A percentile compares a stretch with the other conserved stretches of the same genome.
phyloP scores from a whole-genome alignment of 2,797 vertebrate species.

The Paratrypauchen microcephalus region DNA sequence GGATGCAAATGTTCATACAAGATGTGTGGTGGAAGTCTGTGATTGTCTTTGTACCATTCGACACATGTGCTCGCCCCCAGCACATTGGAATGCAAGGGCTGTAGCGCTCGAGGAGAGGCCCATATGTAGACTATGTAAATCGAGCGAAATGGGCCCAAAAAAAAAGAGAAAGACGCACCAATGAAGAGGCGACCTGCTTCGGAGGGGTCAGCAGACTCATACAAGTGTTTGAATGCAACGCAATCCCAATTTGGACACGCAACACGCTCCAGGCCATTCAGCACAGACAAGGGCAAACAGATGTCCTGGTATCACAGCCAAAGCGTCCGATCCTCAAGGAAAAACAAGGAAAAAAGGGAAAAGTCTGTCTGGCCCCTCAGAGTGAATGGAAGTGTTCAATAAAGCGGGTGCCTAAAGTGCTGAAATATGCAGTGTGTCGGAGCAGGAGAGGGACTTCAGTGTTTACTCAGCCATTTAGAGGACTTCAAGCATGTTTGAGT shows the following conservation, averaged over 20 bases:
- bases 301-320: conserved; percentile 74
- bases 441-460: conserved; percentile 18
- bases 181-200: conserved; percentile 54
- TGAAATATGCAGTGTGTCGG: conserved; percentile 38
- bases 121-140: conserved; percentile 60
- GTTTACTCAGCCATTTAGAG: conserved; percentile 30
- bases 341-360: conserved; percentile 35
- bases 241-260: conserved; percentile 66
- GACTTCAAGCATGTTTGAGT: conserved; percentile 14
- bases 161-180: conserved; percentile 20
- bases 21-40: conserved; percentile 51
- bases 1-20: conserved; percentile 62
- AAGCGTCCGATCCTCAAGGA: conserved; percentile 58
- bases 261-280: conserved; percentile 65
- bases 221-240: conserved; percentile 67
- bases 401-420: conserved; percentile 39
- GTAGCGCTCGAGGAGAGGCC: conserved; percentile 49
- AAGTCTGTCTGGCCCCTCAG: conserved; percentile 41
- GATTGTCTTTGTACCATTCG: conserved; percentile 57
- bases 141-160: conserved; percentile 37
- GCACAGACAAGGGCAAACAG: conserved; percentile 75
- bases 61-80: conserved; percentile 57
- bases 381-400: conserved; percentile 53
- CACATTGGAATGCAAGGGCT: conserved; percentile 66
- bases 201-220: conserved; percentile 69